These are phyloP conservation scores for Phenganax subtilis DNA, from an alignment of 92 coral and sea anemone genomes.

Conservation along the genomic window DNA sequence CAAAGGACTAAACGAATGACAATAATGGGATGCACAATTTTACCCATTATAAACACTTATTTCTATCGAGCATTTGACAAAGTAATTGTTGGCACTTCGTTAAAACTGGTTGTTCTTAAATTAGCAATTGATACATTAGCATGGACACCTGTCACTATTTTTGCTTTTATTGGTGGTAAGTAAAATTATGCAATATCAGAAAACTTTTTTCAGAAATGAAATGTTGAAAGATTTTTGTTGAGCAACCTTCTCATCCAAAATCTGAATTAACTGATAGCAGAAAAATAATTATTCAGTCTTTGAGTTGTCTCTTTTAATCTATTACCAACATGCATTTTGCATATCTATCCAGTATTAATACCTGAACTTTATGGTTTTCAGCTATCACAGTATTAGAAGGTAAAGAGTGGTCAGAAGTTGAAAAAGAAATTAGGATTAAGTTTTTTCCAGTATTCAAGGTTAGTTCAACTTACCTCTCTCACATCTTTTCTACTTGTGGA, in stretches of 20 bases:
- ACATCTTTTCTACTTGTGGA: too few relatives aligned
- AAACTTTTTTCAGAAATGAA: too few relatives aligned
- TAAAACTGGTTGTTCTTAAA: constrained; percentile 7
- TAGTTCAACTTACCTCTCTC: background rate
- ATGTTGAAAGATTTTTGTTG: too few relatives aligned
- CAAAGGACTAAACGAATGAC: constrained; percentile 40
- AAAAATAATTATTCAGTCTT: too few relatives aligned
- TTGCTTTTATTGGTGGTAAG: background rate
- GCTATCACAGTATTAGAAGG: constrained; percentile 32
- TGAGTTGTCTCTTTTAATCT: too few relatives aligned
- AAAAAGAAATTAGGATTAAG: constrained; percentile 7
- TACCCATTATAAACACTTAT: constrained; percentile 36
- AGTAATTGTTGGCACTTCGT: constrained; percentile 13
- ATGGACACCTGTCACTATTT: constrained; percentile 24
- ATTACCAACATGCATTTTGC: too few relatives aligned
- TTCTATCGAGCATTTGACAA: constrained; percentile 22
- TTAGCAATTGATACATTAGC: constrained; percentile 23
- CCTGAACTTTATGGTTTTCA: background rate
- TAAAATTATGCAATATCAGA: too few relatives aligned
- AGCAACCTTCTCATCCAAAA: too few relatives aligned
- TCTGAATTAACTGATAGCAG: too few relatives aligned
- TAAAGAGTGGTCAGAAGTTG: constrained; percentile 25
- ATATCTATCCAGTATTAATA: too few relatives aligned
- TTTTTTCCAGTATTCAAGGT: constrained; percentile 32
- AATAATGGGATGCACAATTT: constrained; percentile 19